Conservation (phyloP, 2,888 invertebrate species). For the Amiota communis region DNA sequence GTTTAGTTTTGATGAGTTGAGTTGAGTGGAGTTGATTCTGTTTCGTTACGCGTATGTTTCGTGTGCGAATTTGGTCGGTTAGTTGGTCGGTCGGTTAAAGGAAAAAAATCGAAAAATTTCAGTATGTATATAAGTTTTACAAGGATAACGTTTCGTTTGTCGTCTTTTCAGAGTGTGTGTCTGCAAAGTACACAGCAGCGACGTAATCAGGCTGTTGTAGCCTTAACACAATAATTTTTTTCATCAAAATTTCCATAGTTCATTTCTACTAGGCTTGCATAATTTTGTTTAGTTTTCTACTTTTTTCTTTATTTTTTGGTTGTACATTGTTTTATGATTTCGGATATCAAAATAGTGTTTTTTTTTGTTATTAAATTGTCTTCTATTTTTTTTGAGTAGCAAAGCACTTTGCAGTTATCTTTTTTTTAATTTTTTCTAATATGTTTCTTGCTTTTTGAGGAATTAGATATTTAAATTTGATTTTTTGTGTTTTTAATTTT, state of each 20-base stretch:
- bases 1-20: conserved; percentile 6
- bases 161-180: conserved; percentile 24
- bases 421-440: conserved; percentile 36
- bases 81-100: background rate
- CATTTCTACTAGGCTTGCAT: background rate
- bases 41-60: conserved; percentile 10
- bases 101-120: conserved; percentile 55
- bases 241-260: background rate
- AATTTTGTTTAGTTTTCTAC: conserved; percentile 1
- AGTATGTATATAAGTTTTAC: conserved; percentile 65
- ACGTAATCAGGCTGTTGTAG: conserved; percentile 7
- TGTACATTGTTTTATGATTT: conserved; percentile 24
- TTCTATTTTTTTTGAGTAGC: conserved; percentile 28
- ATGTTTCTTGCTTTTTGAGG: conserved; percentile 35
- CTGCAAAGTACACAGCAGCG: conserved; percentile 9
- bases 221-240: conserved; percentile 10
- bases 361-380: conserved; percentile 28
- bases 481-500: conserved; percentile 23
- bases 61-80: background rate
- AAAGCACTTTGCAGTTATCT: conserved; percentile 21
- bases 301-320: conserved; percentile 14
- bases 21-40: conserved; percentile 34
- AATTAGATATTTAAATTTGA: conserved; percentile 26
- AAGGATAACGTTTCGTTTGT: conserved; percentile 54
- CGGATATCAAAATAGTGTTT: conserved; percentile 18